phyloP scores from a whole-genome alignment of 23 tunicate species.

The Trididemnum clinides region DNA sequence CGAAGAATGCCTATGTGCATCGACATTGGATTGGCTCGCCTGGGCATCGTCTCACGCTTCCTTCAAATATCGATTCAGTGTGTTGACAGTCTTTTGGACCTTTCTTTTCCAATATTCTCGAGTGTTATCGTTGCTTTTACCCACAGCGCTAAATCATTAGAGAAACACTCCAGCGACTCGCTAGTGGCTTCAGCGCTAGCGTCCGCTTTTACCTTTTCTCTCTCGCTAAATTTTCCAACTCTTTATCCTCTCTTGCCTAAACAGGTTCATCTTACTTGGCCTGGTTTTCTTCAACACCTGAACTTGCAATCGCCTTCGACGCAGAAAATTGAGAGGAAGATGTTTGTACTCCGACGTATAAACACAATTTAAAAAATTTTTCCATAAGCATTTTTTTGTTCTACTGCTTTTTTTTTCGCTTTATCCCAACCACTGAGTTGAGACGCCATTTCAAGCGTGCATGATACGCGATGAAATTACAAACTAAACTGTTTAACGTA shows the following conservation, averaged over 20 bases:
- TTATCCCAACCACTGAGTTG: background rate
- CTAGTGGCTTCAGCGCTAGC: background rate
- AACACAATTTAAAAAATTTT: too few species aligned
- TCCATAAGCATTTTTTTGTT: background rate
- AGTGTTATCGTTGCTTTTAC: background rate
- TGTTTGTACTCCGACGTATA: too few species aligned
- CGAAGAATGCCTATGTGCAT: too few species aligned
- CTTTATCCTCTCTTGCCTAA: background rate
- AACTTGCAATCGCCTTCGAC: background rate
- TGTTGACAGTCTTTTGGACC: background rate
- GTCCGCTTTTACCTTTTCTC: background rate
- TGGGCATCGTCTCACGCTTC: background rate
- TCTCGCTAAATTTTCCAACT: background rate
- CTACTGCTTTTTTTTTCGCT: background rate
- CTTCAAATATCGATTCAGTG: background rate
- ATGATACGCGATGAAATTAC: background rate
- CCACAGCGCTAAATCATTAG: background rate
- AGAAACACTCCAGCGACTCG: background rate
- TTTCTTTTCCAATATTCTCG: background rate
- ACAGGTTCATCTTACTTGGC: background rate
- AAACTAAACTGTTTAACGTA: too few species aligned
- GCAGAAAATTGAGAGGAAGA: background rate
- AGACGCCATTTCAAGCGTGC: background rate
- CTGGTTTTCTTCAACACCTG: background rate
- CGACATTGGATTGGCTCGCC: background rate